Percentiles rank a stretch among this genome's conserved stretches.
These are phyloP conservation scores for Platerodrilus igneus DNA, from an alignment of 2,888 invertebrate species.

Conservation along the genomic window DNA sequence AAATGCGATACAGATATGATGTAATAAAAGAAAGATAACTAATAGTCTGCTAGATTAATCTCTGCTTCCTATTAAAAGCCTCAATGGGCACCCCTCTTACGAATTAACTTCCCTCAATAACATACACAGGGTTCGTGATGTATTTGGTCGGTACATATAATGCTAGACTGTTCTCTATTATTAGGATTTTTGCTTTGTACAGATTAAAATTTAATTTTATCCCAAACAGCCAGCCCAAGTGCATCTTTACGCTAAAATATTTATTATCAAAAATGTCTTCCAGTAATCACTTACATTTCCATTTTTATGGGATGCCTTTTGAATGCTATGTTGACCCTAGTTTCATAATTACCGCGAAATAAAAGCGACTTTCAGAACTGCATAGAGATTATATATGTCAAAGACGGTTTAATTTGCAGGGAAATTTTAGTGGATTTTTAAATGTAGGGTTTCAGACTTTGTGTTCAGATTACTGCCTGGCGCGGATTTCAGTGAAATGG, in stretches of 20 bases:
- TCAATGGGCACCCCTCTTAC: conserved; percentile 42
- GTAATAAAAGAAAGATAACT: conserved; percentile 45
- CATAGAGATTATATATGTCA: conserved; percentile 46
- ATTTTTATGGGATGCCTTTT: conserved; percentile 21
- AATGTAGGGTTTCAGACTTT: conserved; percentile 44
- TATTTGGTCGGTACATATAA: too few relatives aligned
- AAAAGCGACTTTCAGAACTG: conserved; percentile 21
- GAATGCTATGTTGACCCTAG: conserved; percentile 19
- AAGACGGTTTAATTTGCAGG: conserved; percentile 49
- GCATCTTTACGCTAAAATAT: too few relatives aligned
- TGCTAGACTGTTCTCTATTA: too few relatives aligned
- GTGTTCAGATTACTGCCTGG: conserved; percentile 38
- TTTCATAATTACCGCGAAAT: conserved; percentile 17
- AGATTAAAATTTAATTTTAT: too few relatives aligned
- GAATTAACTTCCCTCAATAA: conserved; percentile 31
- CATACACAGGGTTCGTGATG: conserved; percentile 17
- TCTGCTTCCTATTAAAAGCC: conserved; percentile 47
- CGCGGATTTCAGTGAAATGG: conserved; percentile 37
- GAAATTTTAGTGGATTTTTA: conserved; percentile 49
- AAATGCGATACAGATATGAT: conserved; percentile 20
- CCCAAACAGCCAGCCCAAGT: too few relatives aligned
- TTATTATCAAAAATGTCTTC: conserved; percentile 27
- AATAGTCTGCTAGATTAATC: conserved; percentile 45
- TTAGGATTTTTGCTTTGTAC: too few relatives aligned
- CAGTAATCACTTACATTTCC: conserved; percentile 36